Base-by-base conservation (phyloP, 2,113 vertebrate genomes). In the Rhadina sibilatrix region DNA sequence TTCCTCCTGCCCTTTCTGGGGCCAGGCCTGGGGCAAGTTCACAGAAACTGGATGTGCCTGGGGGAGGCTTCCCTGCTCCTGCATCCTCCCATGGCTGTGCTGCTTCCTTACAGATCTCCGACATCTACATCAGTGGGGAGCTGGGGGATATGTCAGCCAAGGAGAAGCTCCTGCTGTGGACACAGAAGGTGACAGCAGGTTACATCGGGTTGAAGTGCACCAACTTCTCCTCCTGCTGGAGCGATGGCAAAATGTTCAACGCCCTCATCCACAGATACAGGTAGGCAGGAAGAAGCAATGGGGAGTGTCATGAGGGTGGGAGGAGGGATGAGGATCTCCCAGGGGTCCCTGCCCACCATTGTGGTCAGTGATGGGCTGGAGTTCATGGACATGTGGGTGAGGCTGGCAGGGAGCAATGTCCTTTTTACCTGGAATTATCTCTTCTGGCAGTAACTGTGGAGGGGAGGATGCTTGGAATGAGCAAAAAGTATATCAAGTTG, bases 211-310 rank as follows among this genome's bases (percentile, higher is more conserved):
- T 99, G n/a, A 99, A 99, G 94, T 99, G 99, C 66, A 97, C 97
- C 98, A 99, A 99, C 98, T 99, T 99, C 98, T 99, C 98, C 14
- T 99, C 99, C 0, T 99, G 98, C 95, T 99, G 99, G 99, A 99
- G 98, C 68, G 97, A 99, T 54, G 99, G 99, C 71, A 99, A 98
- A 97, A 98, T 99, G 98, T 99, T 99, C 98, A 99, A 99, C n/a
- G 99, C 99, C 14, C 98, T 99, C 94, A 99, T 99, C 97, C 99
- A 99, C 97, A 98, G 98, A 98, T 99, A 99, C 98, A 99, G 99
- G 99, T 99, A 40, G 40, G 70, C 44, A n/a, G 64, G 65, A 15
- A 21, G 54, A 27, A 50, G 84, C 57, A 19, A 5, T 1, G 10
- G 25, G 19, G 25, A 38, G 57, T 18, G 9, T 31, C 2, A 2